Evolutionary conservation across 2,797 vertebrate species (phyloP).

Genomic region (Anguilla pacifica): DNA sequence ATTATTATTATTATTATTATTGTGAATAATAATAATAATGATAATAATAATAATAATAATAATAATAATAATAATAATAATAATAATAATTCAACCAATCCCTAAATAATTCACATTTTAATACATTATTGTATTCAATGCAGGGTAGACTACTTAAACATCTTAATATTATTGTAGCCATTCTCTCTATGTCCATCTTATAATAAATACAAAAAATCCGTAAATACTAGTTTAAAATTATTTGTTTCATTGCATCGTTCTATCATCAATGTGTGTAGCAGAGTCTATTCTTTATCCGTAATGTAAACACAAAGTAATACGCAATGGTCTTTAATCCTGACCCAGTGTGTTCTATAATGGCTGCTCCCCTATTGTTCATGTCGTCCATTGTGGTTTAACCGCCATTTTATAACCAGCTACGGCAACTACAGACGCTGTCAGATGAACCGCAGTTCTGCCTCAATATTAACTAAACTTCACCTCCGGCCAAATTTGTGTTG

Average conservation of each 20-base stretch:
- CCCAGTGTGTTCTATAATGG: conserved; percentile 75
- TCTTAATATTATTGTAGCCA: neutral
- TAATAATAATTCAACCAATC: too few species aligned
- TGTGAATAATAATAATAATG: too few species aligned
- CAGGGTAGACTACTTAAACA: too few species aligned
- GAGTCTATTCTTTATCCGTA: neutral
- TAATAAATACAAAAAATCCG: neutral
- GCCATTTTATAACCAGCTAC: conserved; percentile 81
- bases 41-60: too few species aligned
- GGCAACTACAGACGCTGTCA: conserved; percentile 45
- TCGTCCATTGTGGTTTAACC: conserved; percentile 74
- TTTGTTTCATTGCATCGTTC: too few species aligned
- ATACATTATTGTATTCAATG: too few species aligned
- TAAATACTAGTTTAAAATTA: neutral
- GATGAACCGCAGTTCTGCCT: conserved; percentile 33
- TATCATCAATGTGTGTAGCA: too few species aligned
- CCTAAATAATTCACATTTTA: too few species aligned
- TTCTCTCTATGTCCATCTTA: neutral
- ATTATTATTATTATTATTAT: too few species aligned
- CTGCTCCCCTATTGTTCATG: conserved; percentile 76
- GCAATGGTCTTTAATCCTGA: conserved; percentile 9
- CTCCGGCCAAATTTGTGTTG: conserved; percentile 36
- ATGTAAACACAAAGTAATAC: neutral
- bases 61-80: too few species aligned
- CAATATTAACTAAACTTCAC: conserved; percentile 30